phyloP scores from a whole-genome alignment of 1,140 invertebrate species.

The Bombus haemorrhoidalis region DNA sequence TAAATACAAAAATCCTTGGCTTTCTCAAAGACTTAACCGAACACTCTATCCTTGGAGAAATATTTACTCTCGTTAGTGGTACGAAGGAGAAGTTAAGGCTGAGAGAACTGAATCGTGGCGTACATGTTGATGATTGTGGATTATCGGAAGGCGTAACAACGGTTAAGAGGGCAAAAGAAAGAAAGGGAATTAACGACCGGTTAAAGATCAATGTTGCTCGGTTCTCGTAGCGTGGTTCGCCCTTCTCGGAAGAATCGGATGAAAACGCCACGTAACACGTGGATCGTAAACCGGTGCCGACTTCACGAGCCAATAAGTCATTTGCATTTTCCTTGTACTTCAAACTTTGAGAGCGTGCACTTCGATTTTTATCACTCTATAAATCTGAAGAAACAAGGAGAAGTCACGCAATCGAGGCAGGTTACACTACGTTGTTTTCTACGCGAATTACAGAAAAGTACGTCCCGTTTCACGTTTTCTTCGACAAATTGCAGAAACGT shows the following conservation, averaged over 20 bases:
- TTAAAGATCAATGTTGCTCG: constrained; percentile 38
- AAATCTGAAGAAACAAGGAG: not conserved
- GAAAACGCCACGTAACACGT: constrained; percentile 21
- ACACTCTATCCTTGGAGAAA: no score
- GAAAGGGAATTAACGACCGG: constrained; percentile 20
- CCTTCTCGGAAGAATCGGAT: constrained; percentile 30
- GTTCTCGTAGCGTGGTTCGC: not conserved
- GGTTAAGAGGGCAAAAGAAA: not conserved
- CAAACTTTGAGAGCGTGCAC: not conserved
- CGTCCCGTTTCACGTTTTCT: not conserved
- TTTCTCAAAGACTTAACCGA: no score
- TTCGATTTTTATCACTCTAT: constrained; percentile 1
- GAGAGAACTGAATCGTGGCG: not conserved
- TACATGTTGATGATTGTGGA: not conserved
- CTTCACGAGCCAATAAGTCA: constrained; percentile 4
- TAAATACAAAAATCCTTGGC: no score
- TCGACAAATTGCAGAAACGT: not conserved
- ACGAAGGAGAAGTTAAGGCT: not conserved
- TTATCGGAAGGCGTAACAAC: constrained; percentile 5
- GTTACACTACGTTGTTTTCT: not conserved
- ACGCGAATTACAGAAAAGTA: not conserved
- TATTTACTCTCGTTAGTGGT: no score
- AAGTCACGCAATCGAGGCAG: constrained; percentile 4
- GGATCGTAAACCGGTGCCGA: not conserved
- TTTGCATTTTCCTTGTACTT: constrained; percentile 24